These are phyloP conservation scores for Metopia argyrocephala DNA, from an alignment of 2,888 invertebrate genomes.

Conservation along the genomic window DNA sequence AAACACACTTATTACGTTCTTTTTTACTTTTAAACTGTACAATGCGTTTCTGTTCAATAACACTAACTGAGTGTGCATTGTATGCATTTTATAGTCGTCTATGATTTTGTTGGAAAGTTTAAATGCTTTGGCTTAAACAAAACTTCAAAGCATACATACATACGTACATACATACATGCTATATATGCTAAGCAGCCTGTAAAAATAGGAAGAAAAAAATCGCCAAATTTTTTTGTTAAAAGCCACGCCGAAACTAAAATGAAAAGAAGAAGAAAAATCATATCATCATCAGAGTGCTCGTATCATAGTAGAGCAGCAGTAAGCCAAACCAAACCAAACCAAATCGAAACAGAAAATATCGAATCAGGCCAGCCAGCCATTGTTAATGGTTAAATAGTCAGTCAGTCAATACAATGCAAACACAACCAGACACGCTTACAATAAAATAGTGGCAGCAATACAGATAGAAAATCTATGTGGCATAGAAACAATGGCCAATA, in stretches of 20 bases:
- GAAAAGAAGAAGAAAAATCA: not conserved
- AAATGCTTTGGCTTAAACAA: not conserved
- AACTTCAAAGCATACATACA: not conserved
- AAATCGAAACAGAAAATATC: not conserved
- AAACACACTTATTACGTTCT: no score
- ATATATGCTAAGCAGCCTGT: conserved; percentile 2
- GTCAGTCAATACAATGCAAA: conserved; percentile 11
- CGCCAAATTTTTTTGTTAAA: not conserved
- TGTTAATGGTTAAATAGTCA: conserved; percentile 8
- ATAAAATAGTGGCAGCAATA: not conserved
- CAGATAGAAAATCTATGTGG: not conserved
- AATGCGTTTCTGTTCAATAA: no score
- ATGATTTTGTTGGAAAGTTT: no score
- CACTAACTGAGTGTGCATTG: no score
- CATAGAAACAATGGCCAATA: not conserved
- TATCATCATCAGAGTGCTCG: not conserved
- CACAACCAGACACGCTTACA: not conserved
- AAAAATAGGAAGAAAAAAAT: not conserved
- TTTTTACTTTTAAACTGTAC: no score
- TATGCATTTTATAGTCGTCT: no score
- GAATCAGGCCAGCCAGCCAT: not conserved
- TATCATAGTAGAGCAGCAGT: not conserved
- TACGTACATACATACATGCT: no score
- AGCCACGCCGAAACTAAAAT: conserved; percentile 28
- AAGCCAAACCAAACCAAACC: not conserved